Evolutionary conservation across 2,888 invertebrate genomes (phyloP).

Genomic region (Nebria salina): DNA sequence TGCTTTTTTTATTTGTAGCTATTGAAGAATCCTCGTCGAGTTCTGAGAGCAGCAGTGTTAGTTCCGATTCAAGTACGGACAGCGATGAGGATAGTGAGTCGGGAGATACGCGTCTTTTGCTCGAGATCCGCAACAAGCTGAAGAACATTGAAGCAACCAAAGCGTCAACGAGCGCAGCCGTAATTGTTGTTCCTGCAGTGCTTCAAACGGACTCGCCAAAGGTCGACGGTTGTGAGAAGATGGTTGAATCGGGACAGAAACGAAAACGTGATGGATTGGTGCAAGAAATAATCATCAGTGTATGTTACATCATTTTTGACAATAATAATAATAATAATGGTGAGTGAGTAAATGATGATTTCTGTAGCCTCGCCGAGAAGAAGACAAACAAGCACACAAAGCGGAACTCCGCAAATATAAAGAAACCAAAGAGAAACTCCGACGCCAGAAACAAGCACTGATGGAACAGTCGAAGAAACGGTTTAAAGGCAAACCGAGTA

Average conservation of each 20-base stretch:
- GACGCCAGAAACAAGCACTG: slow-evolving; percentile 71
- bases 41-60: slow-evolving; percentile 60
- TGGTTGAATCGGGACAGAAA: slow-evolving; percentile 55
- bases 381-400: slow-evolving; percentile 76
- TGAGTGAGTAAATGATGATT: slow-evolving; percentile 18
- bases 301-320: slow-evolving; percentile 60
- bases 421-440: slow-evolving; percentile 81
- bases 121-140: slow-evolving; percentile 58
- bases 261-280: slow-evolving; percentile 68
- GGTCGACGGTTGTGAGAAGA: slow-evolving; percentile 46
- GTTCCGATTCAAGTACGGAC: slow-evolving; percentile 64
- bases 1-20: slow-evolving; percentile 51
- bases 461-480: slow-evolving; percentile 64
- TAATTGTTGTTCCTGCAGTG: slow-evolving; percentile 42
- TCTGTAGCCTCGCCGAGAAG: slow-evolving; percentile 80
- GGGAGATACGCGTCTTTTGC: slow-evolving; percentile 58
- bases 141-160: slow-evolving; percentile 57
- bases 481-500: slow-evolving; percentile 62
- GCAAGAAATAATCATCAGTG: slow-evolving; percentile 73
- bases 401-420: slow-evolving; percentile 79
- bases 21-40: slow-evolving; percentile 57
- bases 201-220: slow-evolving; percentile 56
- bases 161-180: slow-evolving; percentile 48
- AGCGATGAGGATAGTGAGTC: slow-evolving; percentile 63
- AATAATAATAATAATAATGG: slow-evolving; percentile 25